Evolutionary conservation across 1,140 invertebrate genomes (phyloP).

Genomic region (Kradibia gibbosae): DNA sequence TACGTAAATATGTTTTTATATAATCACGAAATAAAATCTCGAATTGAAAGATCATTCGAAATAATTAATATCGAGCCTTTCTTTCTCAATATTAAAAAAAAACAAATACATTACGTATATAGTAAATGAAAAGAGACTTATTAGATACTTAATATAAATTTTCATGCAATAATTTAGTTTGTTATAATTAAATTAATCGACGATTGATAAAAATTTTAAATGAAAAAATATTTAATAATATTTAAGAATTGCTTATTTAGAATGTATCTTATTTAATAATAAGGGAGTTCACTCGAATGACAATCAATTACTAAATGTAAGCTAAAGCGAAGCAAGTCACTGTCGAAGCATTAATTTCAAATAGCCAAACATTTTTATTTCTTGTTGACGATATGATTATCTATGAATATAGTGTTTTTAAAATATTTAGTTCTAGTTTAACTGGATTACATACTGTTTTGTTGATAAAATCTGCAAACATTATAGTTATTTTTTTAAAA

Average conservation of each 20-base stretch:
- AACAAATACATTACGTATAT: background rate
- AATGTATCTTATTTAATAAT: background rate
- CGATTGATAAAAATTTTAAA: background rate
- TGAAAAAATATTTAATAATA: background rate
- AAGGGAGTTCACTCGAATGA: background rate
- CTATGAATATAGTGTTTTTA: background rate
- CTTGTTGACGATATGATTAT: background rate
- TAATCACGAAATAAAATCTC: background rate
- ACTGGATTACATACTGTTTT: background rate
- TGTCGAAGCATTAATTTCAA: conserved; percentile 14
- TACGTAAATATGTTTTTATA: background rate
- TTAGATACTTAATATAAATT: background rate
- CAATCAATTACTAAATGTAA: conserved; percentile 20
- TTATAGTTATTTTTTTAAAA: too few relatives aligned
- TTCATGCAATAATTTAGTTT: background rate
- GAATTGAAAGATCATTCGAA: background rate
- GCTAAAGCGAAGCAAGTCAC: background rate
- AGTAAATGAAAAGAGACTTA: background rate
- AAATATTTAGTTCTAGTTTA: background rate
- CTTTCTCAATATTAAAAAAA: background rate
- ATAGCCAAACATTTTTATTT: conserved; percentile 5
- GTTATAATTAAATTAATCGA: background rate
- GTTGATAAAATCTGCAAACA: background rate
- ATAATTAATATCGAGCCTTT: conserved; percentile 1
- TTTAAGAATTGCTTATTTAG: background rate